These are phyloP conservation scores for Syrphus vitripennis DNA, from an alignment of 2,888 invertebrate genomes.

Conservation along the genomic window DNA sequence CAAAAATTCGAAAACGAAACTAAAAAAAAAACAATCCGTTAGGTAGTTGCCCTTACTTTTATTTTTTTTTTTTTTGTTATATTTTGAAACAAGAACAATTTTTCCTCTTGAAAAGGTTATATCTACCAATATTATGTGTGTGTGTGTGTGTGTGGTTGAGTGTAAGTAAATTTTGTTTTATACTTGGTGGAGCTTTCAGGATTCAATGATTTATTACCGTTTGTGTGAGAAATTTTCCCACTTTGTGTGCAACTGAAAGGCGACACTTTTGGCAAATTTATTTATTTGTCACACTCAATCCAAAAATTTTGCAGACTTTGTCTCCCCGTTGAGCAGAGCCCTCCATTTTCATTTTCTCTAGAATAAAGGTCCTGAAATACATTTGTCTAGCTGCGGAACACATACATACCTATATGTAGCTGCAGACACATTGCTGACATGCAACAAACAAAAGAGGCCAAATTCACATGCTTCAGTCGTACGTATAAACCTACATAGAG, in stretches of 20 bases:
- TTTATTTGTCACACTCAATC: slow-evolving; percentile 77
- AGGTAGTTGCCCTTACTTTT: slow-evolving; percentile 28
- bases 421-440: slow-evolving; percentile 62
- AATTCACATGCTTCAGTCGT: background rate
- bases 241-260: slow-evolving; percentile 68
- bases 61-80: background rate
- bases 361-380: slow-evolving; percentile 18
- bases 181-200: slow-evolving; percentile 35
- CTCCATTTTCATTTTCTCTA: background rate
- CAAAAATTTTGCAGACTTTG: slow-evolving; percentile 46
- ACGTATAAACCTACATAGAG: background rate
- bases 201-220: slow-evolving; percentile 61
- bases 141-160: background rate
- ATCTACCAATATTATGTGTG: background rate
- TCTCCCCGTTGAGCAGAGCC: background rate
- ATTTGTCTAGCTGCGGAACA: slow-evolving; percentile 32
- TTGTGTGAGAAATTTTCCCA: slow-evolving; percentile 49
- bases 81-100: background rate
- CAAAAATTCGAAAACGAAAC: slow-evolving; percentile 16
- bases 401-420: background rate
- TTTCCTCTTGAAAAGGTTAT: slow-evolving; percentile 9
- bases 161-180: slow-evolving; percentile 35
- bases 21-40: background rate
- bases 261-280: slow-evolving; percentile 79
- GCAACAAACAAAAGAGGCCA: slow-evolving; percentile 64